These are phyloP conservation scores for Platysteira castanea DNA, from an alignment of 2,113 vertebrate genomes.

Conservation along the genomic window DNA sequence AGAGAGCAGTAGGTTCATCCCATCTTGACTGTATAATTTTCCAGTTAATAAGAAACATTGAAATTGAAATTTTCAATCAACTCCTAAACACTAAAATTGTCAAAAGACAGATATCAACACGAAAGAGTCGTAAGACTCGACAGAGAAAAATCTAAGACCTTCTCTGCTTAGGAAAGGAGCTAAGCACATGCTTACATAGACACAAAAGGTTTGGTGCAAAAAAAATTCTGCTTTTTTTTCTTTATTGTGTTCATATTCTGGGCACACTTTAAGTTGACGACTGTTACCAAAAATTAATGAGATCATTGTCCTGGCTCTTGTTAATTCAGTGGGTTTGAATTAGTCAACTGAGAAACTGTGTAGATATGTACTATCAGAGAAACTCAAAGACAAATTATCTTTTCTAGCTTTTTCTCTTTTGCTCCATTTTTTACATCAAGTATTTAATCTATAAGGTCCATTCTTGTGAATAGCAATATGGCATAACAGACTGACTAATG, in stretches of 20 bases:
- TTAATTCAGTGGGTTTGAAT: not conserved
- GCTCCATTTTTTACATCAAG: not conserved
- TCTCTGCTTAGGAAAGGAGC: not conserved
- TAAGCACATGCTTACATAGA: not conserved
- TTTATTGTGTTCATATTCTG: not conserved
- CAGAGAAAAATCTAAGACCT: not conserved
- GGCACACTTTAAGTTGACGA: not conserved
- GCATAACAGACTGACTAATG: not conserved
- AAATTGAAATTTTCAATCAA: not conserved
- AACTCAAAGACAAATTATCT: not conserved
- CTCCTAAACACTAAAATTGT: not conserved
- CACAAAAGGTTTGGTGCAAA: not conserved
- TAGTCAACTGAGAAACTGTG: not conserved
- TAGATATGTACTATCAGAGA: not conserved
- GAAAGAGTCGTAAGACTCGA: not conserved
- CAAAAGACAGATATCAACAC: not conserved
- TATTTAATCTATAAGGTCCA: not conserved
- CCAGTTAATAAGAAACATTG: not conserved
- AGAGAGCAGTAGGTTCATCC: not conserved
- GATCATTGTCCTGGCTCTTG: not conserved
- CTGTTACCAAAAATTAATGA: not conserved
- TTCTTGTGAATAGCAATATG: not conserved
- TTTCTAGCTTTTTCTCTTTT: not conserved
- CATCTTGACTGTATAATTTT: not conserved
- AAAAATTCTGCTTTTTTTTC: not conserved